Evolutionary conservation across 1,140 invertebrate genomes (phyloP).

Genomic region (Drosophila busckii): DNA sequence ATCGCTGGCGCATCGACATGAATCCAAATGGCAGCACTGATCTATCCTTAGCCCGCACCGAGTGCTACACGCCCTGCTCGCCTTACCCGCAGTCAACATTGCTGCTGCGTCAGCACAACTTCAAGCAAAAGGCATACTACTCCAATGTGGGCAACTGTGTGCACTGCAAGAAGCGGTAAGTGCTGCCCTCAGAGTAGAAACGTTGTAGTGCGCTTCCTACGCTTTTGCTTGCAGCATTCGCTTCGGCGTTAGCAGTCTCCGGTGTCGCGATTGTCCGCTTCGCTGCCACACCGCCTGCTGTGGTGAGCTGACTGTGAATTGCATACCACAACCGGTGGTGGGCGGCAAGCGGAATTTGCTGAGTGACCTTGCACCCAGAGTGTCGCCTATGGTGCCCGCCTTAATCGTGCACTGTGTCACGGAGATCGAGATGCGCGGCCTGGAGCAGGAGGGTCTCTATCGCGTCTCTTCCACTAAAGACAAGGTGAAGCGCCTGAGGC

Average conservation of each 20-base stretch:
- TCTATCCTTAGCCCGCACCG: constrained; percentile 24
- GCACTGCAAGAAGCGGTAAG: constrained; percentile 87
- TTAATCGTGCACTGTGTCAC: constrained; percentile 96
- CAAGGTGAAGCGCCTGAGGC: constrained; percentile 90
- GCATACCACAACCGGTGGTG: constrained; percentile 81
- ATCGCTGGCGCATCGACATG: constrained; percentile 39
- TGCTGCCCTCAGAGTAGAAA: too few species aligned
- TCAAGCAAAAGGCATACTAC: constrained; percentile 89
- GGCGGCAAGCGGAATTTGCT: constrained; percentile 83
- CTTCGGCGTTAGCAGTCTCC: constrained; percentile 84
- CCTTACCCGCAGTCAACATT: constrained; percentile 26
- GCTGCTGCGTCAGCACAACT: constrained; percentile 83
- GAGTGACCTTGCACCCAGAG: constrained; percentile 88
- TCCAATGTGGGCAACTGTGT: constrained; percentile 91
- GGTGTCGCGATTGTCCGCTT: constrained; percentile 87
- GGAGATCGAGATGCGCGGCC: constrained; percentile 91
- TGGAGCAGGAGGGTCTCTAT: constrained; percentile 93
- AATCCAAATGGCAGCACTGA: constrained; percentile 45
- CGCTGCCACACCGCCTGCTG: constrained; percentile 87
- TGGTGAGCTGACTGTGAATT: constrained; percentile 87
- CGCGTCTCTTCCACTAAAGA: constrained; percentile 91
- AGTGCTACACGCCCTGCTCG: constrained; percentile 28
- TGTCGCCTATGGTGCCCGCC: constrained; percentile 94
- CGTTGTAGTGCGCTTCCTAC: too few species aligned
- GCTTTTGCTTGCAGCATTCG: constrained; percentile 81